A percentile compares a stretch with the other conserved stretches of the same genome.
Evolutionary conservation across 2,797 vertebrate species (phyloP).

Genomic region (Buphagus erythrorhynchus): DNA sequence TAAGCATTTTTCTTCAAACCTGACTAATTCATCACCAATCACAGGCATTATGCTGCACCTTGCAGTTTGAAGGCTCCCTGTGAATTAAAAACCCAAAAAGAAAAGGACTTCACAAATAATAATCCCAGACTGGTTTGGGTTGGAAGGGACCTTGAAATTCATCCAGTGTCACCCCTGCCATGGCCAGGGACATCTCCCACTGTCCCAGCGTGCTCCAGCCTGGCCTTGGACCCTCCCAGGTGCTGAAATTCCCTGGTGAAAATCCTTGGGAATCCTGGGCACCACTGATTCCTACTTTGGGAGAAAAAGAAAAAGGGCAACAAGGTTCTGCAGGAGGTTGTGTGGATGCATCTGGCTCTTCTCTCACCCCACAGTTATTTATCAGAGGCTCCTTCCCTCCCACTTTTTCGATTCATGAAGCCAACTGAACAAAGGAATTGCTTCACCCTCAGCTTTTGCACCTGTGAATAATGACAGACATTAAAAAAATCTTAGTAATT

Average conservation of each 20-base stretch:
- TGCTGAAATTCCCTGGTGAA: not conserved
- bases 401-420: not conserved
- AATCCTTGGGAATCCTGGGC: not conserved
- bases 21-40: not conserved
- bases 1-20: not conserved
- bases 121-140: not conserved
- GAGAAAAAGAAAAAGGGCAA: not conserved
- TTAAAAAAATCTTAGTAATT: rapidly evolving
- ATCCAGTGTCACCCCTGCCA: not conserved
- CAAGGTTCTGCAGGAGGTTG: not conserved
- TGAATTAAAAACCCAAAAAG: not conserved
- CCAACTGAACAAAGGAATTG: not conserved
- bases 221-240: not conserved
- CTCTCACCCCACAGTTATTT: too few relatives aligned
- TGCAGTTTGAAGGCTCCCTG: not conserved
- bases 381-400: not conserved
- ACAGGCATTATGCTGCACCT: not conserved
- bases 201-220: not conserved
- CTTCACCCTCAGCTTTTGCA: not conserved
- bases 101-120: not conserved
- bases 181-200: not conserved
- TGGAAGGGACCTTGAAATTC: not conserved
- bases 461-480: not conserved
- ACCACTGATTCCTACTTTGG: not conserved
- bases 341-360: not conserved